Conservation (phyloP, 2,888 invertebrate species). For the Mesochorus sp. region DNA sequence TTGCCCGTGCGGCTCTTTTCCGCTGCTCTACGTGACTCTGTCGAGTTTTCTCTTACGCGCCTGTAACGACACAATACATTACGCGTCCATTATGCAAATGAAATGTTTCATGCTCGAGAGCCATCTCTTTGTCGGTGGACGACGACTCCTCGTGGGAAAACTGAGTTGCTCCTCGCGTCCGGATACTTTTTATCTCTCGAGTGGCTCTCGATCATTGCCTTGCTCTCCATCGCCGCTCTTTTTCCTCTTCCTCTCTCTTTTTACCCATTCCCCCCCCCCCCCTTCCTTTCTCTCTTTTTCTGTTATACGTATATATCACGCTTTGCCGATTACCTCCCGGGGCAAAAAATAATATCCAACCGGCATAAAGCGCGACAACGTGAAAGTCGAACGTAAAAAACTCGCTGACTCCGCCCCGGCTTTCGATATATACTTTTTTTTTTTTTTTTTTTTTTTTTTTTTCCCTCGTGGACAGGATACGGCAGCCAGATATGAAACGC, state of each 20-base stretch:
- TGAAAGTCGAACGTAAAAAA: too few relatives aligned
- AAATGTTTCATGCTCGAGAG: constrained; percentile 25
- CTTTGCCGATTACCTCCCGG: constrained; percentile 42
- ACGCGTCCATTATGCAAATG: constrained; percentile 29
- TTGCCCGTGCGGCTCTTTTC: too few relatives aligned
- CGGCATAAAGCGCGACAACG: background rate
- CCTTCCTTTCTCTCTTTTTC: constrained; percentile 22
- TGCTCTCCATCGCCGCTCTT: background rate
- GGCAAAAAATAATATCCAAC: background rate
- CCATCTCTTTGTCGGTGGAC: background rate
- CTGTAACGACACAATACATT: constrained; percentile 15
- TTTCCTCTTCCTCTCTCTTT: constrained; percentile 14
- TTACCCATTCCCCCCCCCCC: background rate
- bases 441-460: too few relatives aligned
- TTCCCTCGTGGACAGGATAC: too few relatives aligned
- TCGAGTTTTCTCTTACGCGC: too few relatives aligned
- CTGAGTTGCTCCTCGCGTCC: background rate
- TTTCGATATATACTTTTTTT: too few relatives aligned
- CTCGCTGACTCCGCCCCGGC: too few relatives aligned
- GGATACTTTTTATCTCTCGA: constrained; percentile 11
- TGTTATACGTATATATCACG: constrained; percentile 42
- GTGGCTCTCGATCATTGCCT: too few relatives aligned
- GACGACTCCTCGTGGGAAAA: constrained; percentile 3
- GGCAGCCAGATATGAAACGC: constrained; percentile 53
- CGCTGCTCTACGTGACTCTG: too few relatives aligned